Conservation (phyloP, 2,888 invertebrate species). For the Hirtodrosophila histrioides region DNA sequence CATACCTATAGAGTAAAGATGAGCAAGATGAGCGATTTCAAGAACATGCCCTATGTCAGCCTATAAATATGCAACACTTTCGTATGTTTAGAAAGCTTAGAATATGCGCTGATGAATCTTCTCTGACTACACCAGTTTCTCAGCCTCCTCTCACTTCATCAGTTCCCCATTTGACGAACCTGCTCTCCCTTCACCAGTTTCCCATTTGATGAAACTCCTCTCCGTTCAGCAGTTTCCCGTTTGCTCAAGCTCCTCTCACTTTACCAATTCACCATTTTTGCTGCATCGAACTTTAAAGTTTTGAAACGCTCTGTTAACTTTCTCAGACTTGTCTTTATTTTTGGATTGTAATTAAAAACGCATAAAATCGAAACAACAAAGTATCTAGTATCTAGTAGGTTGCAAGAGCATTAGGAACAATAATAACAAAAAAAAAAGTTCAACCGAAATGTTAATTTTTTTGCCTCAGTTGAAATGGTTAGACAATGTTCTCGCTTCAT, state of each 20-base stretch:
- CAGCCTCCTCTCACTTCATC: too few species aligned
- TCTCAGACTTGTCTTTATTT: slow-evolving; percentile 15
- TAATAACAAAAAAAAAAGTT: too few species aligned
- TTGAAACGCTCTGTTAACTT: slow-evolving; percentile 21
- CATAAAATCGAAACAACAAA: slow-evolving; percentile 61
- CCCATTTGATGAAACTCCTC: too few species aligned
- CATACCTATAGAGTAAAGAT: too few species aligned
- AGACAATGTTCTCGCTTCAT: slow-evolving; percentile 67
- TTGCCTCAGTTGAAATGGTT: slow-evolving; percentile 28
- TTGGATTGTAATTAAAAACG: slow-evolving; percentile 58
- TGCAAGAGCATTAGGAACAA: slow-evolving; percentile 17
- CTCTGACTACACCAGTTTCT: background rate
- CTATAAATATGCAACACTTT: slow-evolving; percentile 50
- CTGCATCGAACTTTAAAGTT: too few species aligned
- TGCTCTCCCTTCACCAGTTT: too few species aligned
- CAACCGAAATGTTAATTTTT: slow-evolving; percentile 37
- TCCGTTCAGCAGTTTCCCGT: too few species aligned
- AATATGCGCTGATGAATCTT: background rate
- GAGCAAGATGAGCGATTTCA: too few species aligned
- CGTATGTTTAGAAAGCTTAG: background rate
- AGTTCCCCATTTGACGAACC: too few species aligned
- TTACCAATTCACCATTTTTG: too few species aligned
- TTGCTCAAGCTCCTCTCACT: too few species aligned
- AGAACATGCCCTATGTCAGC: slow-evolving; percentile 11
- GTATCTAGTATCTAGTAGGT: slow-evolving; percentile 40